Evolutionary conservation across 2,113 vertebrate species (phyloP), one percentile per base, ranked within the genome.

Genomic region (Heterotilapia buettikoferi): DNA sequence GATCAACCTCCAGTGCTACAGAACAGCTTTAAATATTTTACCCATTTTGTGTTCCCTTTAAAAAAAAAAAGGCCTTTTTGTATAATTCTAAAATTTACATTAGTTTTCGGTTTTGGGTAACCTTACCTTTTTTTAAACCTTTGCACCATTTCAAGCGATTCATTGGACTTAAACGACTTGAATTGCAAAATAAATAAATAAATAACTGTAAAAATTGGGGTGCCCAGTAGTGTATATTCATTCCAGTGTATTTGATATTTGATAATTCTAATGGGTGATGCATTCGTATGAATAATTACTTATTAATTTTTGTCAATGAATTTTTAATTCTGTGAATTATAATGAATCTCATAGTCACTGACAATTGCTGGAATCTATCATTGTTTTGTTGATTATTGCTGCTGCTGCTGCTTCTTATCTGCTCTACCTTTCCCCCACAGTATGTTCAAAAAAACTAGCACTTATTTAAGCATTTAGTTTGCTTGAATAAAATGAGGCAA

Each of bases 261-360:
- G 18, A 52, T 52, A 1, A 54, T 54, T 54, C n/a, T 21, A 21
- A 54, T 54, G 52, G 10, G 52, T 54, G 52, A 3, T 54, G n/a
- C n/a, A 12, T 54, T 54, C 1, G 3, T 53, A 21, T 53, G 9
- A 53, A 11, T 53, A 9, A 21, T 53, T 53, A 54, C 52, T 54
- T 54, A 21, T 12, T 54, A 54, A 54, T 54, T 54, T 54, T 54
- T 54, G 9, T 21, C 52, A 54, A 90, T 91, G 83, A 91, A 90
- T 92, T 56, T 89, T 90, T 38, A 86, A 92, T 90, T 78, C 52
- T 82, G 43, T 87, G 66, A 86, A 84, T 84, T 79, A 4, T 86
- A 87, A 90, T 87, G 80, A 90, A 84, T 84, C 36, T 43, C 80
- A 73, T 21, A 82, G 59, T 87, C 88, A 7, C 8, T 38, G 88